Base-by-base conservation (phyloP, 2,888 invertebrate species). In the Octodonta nipae region DNA sequence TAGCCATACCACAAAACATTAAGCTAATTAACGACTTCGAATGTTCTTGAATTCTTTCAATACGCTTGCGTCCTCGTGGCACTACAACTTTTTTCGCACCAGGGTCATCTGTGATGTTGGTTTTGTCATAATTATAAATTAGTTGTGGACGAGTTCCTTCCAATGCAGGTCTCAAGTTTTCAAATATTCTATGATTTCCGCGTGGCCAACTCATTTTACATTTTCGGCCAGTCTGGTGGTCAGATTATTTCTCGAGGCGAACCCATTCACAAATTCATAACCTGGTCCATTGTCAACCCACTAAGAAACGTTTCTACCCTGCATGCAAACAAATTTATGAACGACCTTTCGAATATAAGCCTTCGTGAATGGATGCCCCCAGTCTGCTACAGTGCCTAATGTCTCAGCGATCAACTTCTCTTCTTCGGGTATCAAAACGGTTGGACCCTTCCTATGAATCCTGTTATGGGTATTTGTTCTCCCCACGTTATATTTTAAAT, bases 21-120 rank as follows among this genome's bases (percentile, higher is more conserved):
- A 56, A 30, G 13, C 49, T 50, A 4, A 42, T 47, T 6, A 46
- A 36, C n/a, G 42, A 35, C 40, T 56, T 54, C 3, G 52, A 43
- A 13, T 34, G 36, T 32, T 56, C 49, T 24, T 46, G 41, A 20
- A 56, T 43, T 17, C 47, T 31, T 36, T 56, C 50, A 8, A 50
- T 47, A 40, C 58, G 47, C 31, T 56, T 56, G 3, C 30, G 33
- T 10, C 51, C 53, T 30, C 51, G 41, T 28, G 49, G 48, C 10
- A 41, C 35, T 15, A 57, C 33, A 8, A 50, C 43, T 34, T 46
- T 53, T 36, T 46, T 46, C 12, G 41, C 36, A 2, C 53, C 56
- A 25, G 56, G 54, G 30, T 60, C 53, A 36, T 59, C 56, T 6
- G 45, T 37, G 4, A 61, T 37, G 32, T 54, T 55, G 2, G 53